Conservation (phyloP, 2,888 invertebrate genomes). For the Clunio marinus region DNA sequence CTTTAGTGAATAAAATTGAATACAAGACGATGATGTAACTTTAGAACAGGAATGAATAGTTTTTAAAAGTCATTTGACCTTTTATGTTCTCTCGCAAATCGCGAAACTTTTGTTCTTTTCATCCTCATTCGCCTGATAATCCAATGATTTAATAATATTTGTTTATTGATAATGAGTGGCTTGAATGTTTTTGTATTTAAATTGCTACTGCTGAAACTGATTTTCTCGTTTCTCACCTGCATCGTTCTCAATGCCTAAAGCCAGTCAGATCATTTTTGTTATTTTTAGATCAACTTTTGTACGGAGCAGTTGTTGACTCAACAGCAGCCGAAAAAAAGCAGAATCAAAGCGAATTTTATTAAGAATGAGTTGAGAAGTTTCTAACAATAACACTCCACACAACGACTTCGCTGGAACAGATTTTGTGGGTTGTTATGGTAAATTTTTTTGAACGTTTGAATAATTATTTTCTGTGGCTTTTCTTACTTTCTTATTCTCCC, state of each 20-base stretch:
- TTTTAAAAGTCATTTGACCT: neutral
- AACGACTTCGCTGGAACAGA: neutral
- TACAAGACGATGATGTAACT: neutral
- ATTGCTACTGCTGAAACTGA: neutral
- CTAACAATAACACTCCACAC: neutral
- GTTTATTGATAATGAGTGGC: neutral
- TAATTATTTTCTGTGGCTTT: conserved; percentile 38
- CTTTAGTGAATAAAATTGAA: neutral
- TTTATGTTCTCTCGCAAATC: too few species aligned
- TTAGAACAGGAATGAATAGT: neutral
- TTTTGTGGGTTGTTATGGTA: conserved; percentile 30
- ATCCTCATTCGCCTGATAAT: neutral
- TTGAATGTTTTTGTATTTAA: too few species aligned
- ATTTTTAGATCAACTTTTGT: neutral
- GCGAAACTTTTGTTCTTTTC: conserved; percentile 1
- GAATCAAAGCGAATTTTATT: conserved; percentile 5
- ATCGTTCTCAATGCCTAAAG: too few species aligned
- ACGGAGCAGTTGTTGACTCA: neutral
- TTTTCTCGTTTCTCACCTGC: too few species aligned
- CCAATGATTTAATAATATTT: neutral
- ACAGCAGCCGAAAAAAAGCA: neutral
- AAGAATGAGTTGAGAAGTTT: neutral
- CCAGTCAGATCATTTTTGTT: neutral
- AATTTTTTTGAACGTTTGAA: conserved; percentile 24
- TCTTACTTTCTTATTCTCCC: conserved; percentile 10